Base-by-base conservation (phyloP, 2,113 vertebrate species). In the Labrus mixtus region DNA sequence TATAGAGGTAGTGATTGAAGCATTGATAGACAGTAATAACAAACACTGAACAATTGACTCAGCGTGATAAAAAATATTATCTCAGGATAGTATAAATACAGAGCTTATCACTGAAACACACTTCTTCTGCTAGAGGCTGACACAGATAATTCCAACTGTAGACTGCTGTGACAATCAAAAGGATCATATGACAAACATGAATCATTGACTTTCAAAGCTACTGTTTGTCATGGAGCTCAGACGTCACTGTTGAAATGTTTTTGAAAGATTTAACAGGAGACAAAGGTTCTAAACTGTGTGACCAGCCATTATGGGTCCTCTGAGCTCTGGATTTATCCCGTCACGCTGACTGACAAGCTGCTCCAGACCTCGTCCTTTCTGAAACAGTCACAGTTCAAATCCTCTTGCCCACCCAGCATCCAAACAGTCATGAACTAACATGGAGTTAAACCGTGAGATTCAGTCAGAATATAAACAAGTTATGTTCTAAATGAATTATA, bases 1-100 rank as follows among this genome's bases (percentile, higher is more conserved):
- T 79, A 87, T 65, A 93, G 92, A 93, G 92, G 92, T 93, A 93
- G 92, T 91, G 91, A 92, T 91, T 87, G 79, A 91, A 87, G 85
- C 80, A 85, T 81, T 88, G 84, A 90, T 85, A 76, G 83, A 87
- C 62, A 84, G 69, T 68, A 74, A 90, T 77, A 87, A 71, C 68
- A 75, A 84, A 88, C 81, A 90, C 81, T 79, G 59, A 83, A 90
- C 81, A 78, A 79, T 66, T 66, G 66, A 81, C 64, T 66, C 2
- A 62, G 64, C 56, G 1, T 25, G 59, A 79, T 77, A 73, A 75
- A 72, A 43, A 73, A 82, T 70, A 65, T 85, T 48, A 84, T 78
- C n/a, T 68, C 56, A 82, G 60, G 67, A 87, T 45, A 72, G 64
- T 69, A 86, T 86, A 88, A 86, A 89, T 86, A 90, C 80, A 82